Conservation (phyloP, 2,888 invertebrate species). For the Podotricha telesiphe region DNA sequence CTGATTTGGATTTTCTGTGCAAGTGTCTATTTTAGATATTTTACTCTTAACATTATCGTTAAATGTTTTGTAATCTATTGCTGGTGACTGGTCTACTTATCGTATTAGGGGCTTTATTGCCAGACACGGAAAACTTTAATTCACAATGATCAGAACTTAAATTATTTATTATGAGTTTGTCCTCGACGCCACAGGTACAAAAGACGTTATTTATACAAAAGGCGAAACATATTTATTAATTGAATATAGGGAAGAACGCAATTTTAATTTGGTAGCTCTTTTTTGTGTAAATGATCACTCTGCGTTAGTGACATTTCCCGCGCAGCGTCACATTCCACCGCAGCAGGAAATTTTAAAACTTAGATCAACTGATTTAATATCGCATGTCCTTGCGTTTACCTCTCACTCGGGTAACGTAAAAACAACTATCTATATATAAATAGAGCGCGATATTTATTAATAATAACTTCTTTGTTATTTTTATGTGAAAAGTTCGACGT, state of each 20-base stretch:
- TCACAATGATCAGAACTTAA: too few relatives aligned
- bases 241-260: neutral
- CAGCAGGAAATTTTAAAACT: conserved; percentile 50
- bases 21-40: too few relatives aligned
- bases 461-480: conserved; percentile 12
- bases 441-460: conserved; percentile 39
- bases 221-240: neutral
- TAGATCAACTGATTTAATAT: conserved; percentile 41
- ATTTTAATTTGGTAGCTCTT: neutral
- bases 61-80: too few relatives aligned
- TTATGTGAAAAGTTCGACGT: neutral
- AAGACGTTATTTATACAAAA: too few relatives aligned
- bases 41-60: too few relatives aligned
- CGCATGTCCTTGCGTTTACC: conserved; percentile 47
- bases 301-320: conserved; percentile 14
- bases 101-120: too few relatives aligned
- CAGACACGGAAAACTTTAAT: too few relatives aligned
- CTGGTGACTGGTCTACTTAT: too few relatives aligned
- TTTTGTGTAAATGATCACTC: neutral
- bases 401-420: conserved; percentile 45
- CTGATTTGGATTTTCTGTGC: too few relatives aligned
- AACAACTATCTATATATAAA: conserved; percentile 40
- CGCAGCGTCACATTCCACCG: conserved; percentile 38
- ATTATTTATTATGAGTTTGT: too few relatives aligned
- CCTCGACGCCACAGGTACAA: too few relatives aligned